Base-by-base conservation (phyloP, 1,140 invertebrate genomes). In the Dreissena rostriformis region DNA sequence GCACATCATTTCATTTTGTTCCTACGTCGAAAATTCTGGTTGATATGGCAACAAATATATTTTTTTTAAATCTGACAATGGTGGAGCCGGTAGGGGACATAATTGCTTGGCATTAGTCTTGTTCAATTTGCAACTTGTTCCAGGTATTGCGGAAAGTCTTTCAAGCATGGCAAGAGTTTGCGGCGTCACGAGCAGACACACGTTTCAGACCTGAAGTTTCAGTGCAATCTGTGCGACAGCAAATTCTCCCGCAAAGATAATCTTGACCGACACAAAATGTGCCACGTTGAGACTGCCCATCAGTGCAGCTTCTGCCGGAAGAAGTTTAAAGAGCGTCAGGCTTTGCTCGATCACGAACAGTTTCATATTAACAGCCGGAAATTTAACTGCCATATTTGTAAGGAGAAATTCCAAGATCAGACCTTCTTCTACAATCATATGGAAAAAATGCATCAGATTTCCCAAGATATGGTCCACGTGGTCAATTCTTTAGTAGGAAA, bases 141-240 rank as follows among this genome's bases (percentile, higher is more conserved):
- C 77, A 82, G 80, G 61, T 82, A 66, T 29, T 82, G 80, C 57
- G 71, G 71, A 17, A 82, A 82, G 24, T 51, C 80, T 14, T 82
- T 82, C 24, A 82, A 82, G 61, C 80, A 82, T 75, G 80, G 71
- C 12, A 82, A 82, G n/a, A 82, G 80, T 82, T 51, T 82, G 28
- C 80, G 80, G n/a, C 71, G 80, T 19, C 80, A 82, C 67, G 80
- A 82, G 22, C 17, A 53, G 4, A 75, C 71, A 15, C 80, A 82
- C 26, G 65, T 82, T 6, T 74, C 80, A 10, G 57, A 82, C 24
- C 15, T 39, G 1, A 82, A 82, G 49, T 82, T 82, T 65, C 29
- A 61, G 11, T 82, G 80, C 66, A 72, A 82, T 53, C 80, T 67
- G 12, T 82, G 80, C 75, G 80, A 82, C 14, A 75, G 71, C 49